phyloP scores from a whole-genome alignment of 2,797 vertebrate genomes.

The Anableps anableps region DNA sequence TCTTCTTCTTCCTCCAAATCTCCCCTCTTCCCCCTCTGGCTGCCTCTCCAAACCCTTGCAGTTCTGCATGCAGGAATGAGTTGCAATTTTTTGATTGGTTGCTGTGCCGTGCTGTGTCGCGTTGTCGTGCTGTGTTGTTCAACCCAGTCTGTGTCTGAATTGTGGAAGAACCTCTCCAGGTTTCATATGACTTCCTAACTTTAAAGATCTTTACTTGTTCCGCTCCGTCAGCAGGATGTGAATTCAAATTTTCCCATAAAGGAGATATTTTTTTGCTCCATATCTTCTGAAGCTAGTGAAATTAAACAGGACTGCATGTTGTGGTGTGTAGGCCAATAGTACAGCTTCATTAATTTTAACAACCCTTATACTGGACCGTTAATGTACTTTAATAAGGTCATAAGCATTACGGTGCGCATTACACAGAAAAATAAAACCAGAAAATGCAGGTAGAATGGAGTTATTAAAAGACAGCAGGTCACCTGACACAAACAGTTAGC shows the following conservation, averaged over 20 bases:
- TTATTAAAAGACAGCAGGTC: background rate
- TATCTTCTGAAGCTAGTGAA: background rate
- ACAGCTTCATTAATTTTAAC: background rate
- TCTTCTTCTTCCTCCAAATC: slow-evolving; percentile 45
- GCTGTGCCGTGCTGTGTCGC: slow-evolving; percentile 11
- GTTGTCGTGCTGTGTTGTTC: slow-evolving; percentile 24
- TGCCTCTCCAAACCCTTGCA: slow-evolving; percentile 23
- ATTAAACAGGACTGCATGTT: background rate
- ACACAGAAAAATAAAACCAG: background rate
- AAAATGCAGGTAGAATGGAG: background rate
- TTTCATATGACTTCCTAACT: slow-evolving; percentile 1
- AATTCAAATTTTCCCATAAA: slow-evolving; percentile 2
- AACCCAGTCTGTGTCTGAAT: slow-evolving; percentile 20
- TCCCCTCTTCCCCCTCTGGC: slow-evolving; percentile 14
- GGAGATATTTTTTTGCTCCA: background rate
- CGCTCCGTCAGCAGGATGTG: slow-evolving; percentile 32
- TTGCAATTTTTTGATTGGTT: slow-evolving; percentile 35
- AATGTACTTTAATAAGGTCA: background rate
- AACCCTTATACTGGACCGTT: background rate
- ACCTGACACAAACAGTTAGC: background rate
- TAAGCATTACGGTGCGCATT: background rate
- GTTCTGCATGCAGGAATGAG: slow-evolving; percentile 65
- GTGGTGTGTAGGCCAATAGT: background rate
- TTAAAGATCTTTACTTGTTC: slow-evolving; percentile 32
- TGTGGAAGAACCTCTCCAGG: background rate